Evolutionary conservation across 2,797 vertebrate species (phyloP).

Genomic region (Selene dorsalis): DNA sequence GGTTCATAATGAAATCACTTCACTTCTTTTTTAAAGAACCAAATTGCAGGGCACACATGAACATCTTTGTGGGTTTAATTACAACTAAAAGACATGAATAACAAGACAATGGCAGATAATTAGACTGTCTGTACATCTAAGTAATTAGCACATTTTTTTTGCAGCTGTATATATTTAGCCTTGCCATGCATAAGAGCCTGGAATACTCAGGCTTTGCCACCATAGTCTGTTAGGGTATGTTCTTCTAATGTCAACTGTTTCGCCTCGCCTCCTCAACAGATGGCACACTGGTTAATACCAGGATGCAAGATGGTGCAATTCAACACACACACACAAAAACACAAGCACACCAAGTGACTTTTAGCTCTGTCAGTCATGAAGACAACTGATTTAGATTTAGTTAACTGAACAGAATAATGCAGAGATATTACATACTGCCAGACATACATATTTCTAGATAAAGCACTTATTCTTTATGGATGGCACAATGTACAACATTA

Average conservation of each 20-base stretch:
- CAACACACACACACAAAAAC: constrained; percentile 15
- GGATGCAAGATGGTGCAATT: constrained; percentile 39
- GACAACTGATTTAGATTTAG: neutral
- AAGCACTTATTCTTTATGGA: neutral
- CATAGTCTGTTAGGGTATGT: constrained; percentile 39
- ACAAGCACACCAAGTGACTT: constrained; percentile 6
- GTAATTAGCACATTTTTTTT: neutral
- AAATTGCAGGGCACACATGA: neutral
- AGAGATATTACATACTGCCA: constrained; percentile 1
- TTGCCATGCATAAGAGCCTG: neutral
- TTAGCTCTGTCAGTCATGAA: constrained; percentile 21
- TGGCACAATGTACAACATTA: neutral
- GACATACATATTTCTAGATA: neutral
- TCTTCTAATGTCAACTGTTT: constrained; percentile 60
- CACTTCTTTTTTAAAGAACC: neutral
- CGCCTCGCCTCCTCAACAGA: constrained; percentile 69
- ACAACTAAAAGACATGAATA: neutral
- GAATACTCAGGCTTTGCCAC: constrained; percentile 15
- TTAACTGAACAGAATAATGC: neutral
- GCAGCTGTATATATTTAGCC: neutral
- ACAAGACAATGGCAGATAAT: neutral
- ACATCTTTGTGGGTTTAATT: neutral
- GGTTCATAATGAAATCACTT: neutral
- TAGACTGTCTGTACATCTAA: constrained; percentile 2
- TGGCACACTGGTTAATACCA: constrained; percentile 66